Evolutionary conservation across 92 coral and sea anemone genomes (phyloP), one percentile per base, ranked within the genome.

Genomic region (Epizoanthus illoricatus): DNA sequence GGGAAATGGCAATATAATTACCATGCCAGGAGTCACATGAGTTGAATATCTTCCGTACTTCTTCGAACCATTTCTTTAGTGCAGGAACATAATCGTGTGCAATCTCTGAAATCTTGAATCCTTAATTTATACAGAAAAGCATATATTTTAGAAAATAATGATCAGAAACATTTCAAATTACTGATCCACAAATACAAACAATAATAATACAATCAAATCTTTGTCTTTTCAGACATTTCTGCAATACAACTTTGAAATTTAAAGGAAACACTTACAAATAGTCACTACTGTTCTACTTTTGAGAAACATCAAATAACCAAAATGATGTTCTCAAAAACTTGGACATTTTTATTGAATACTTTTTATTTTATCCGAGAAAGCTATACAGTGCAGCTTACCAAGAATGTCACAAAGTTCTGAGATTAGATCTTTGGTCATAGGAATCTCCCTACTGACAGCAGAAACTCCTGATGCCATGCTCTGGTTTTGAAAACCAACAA

Each of bases 21-120:
- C 68, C 68, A 65, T 65, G 70, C 70, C 70, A 65, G 70, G 70
- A 65, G 70, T 65, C 70, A 12, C 0, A 65, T 20, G 40, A 65
- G 40, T 65, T 21, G 41, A 65, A 28, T 65, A 65, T 65, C 24
- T 65, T 11, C 39, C 70, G 5, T 11, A 65, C 70, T 65, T 65
- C 70, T 65, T 65, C 70, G 9, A 65, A 19, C 70, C 70, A 18
- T 10, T 65, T 65, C 70, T 65, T 65, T 11, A 65, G 24, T n/a
- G 43, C 70, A 19, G 70, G 70, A 21, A 65, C 70, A 65, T 65
- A 65, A 21, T 65, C 70, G 17, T 65, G 70, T 11, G 39, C 70
- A 65, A 65, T 65, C 24, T 65, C 70, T 65, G 70, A 20, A 65
- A 65, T 65, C 17, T 65, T 65, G 39, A 65, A 65, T 19, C 70